Base-by-base conservation (phyloP, 2,888 invertebrate species). In the Polydrusus cervinus region DNA sequence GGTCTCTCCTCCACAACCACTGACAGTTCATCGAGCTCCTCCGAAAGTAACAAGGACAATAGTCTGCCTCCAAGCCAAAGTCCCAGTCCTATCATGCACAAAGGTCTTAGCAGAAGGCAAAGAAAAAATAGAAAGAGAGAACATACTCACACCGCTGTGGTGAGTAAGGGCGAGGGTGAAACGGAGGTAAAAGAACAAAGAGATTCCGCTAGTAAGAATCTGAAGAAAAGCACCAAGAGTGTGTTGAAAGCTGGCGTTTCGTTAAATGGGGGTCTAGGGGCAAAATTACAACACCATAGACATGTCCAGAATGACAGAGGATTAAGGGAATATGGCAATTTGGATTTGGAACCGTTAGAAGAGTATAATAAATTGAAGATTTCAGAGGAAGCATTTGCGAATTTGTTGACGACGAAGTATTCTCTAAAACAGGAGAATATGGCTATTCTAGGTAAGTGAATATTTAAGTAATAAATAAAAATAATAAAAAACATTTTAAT, bases 391-490 rank as follows among this genome's bases (percentile, higher is more conserved):
- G 89, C 90, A 77, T 84, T 94, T 80, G 89, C 88, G 55, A 86
- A 88, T 62, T 88, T 90, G 53, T 86, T 95, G 61, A 67, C 69
- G 18, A 89, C 89, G 0, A 89, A 89, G 71, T 93, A 93, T 85
- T 83, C 92, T 18, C 88, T 95, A 62, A 89, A 90, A 25, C 88
- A 89, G 8, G 90, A 91, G 79, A 89, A 92, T 75, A 88, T 94
- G 86, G 88, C 91, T 79, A 89, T 90, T 11, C 89, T 92, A 78
- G 95, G 95, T 0, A 74, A 65, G 74, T 70, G 43, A 13, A 18
- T 3, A 40, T 30, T 14, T 40, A 10, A n/a, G n/a, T n/a, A n/a
- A n/a, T n/a, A n/a, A n/a, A n/a, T n/a, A n/a, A n/a, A n/a, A n/a
- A n/a, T n/a, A n/a, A n/a, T n/a, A n/a, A n/a, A n/a, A n/a, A n/a